Evolutionary conservation across 1,140 invertebrate species (phyloP).

Genomic region (Lepidurus arcticus): DNA sequence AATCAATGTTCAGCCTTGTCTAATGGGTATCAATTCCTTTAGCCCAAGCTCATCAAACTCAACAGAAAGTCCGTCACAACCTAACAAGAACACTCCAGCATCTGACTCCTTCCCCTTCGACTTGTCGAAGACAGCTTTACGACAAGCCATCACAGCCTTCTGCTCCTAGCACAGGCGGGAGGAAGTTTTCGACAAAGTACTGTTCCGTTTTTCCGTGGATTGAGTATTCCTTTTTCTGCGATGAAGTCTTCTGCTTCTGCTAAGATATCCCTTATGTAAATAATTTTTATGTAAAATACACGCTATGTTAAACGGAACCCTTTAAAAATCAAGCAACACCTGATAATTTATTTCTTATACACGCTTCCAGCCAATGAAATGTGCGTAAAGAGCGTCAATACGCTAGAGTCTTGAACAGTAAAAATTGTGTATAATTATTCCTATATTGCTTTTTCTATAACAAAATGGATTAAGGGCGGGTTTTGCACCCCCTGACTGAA

Average conservation of each 20-base stretch:
- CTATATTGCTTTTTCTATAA: background rate
- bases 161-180: background rate
- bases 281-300: background rate
- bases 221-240: background rate
- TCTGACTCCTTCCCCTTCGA: background rate
- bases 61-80: background rate
- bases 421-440: background rate
- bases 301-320: background rate
- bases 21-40: background rate
- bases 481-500: background rate
- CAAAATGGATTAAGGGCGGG: too few relatives aligned
- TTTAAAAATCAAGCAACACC: background rate
- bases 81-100: too few relatives aligned
- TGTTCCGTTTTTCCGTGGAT: slow-evolving; percentile 11
- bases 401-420: background rate
- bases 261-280: slow-evolving; percentile 6
- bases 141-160: slow-evolving; percentile 20
- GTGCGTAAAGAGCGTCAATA: background rate
- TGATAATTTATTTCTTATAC: background rate
- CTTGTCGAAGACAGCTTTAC: background rate
- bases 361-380: slow-evolving; percentile 5
- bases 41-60: background rate
- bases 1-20: background rate
- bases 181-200: slow-evolving; percentile 12
- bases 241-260: slow-evolving; percentile 21